Percentiles rank a stretch among this genome's conserved stretches.
Evolutionary conservation across 2,113 vertebrate genomes (phyloP).

Genomic region (Thunnus maccoyii): DNA sequence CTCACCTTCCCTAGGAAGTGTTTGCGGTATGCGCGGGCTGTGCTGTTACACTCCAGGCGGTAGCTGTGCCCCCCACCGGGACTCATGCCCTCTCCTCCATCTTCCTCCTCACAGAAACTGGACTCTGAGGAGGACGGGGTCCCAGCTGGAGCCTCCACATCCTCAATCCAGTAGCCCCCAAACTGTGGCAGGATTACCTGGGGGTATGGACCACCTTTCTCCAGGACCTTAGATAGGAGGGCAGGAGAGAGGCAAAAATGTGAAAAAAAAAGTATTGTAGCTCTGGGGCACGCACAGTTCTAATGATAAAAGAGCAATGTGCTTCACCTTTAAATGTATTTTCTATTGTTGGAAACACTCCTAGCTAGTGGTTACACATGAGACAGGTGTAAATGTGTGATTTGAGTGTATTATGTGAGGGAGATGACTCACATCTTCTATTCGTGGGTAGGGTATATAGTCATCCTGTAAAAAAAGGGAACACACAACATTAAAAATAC

Average conservation of each 20-base stretch:
- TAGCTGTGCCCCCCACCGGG: conserved; percentile 83
- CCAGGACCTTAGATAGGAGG: conserved; percentile 87
- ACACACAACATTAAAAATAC: conserved; percentile 21
- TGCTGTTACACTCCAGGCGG: conserved; percentile 93
- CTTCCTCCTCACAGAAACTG: conserved; percentile 89
- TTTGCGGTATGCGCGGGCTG: conserved; percentile 92
- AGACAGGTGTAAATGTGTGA: conserved; percentile 5
- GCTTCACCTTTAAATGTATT: neutral
- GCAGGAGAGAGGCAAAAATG: neutral
- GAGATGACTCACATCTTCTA: conserved; percentile 91
- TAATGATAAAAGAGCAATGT: neutral
- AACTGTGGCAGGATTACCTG: conserved; percentile 98
- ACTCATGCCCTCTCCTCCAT: conserved; percentile 85
- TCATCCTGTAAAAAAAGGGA: conserved; percentile 88
- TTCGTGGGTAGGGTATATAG: conserved; percentile 97
- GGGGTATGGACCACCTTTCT: conserved; percentile 93
- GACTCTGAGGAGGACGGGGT: conserved; percentile 88
- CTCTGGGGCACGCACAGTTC: neutral
- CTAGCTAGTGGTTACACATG: neutral
- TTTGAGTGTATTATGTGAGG: neutral
- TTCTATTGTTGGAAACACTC: conserved; percentile 2
- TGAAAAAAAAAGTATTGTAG: neutral
- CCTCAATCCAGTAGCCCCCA: conserved; percentile 98
- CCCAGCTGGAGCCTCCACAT: conserved; percentile 88
- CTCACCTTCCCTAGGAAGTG: conserved; percentile 96